phyloP scores from a whole-genome alignment of 2,888 invertebrate genomes.

The Plemyria rubiginata region DNA sequence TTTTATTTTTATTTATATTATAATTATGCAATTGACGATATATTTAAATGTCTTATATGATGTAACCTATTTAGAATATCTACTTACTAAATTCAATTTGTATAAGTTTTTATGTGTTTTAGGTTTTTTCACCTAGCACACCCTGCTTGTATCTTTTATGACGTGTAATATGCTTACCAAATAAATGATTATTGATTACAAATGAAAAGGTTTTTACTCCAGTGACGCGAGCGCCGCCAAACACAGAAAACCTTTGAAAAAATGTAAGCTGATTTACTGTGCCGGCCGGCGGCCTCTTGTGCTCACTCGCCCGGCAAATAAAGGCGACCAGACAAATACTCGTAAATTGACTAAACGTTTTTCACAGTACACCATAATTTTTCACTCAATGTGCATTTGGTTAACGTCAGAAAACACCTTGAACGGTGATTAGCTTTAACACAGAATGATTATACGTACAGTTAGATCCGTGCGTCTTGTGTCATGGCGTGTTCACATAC shows the following conservation, averaged over 20 bases:
- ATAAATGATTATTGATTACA: no score
- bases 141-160: no score
- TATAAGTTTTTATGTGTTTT: no score
- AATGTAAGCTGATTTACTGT: constrained; percentile 83
- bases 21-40: no score
- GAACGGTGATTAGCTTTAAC: constrained; percentile 40
- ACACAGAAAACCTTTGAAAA: constrained; percentile 81
- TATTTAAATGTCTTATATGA: no score
- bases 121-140: no score
- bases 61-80: no score
- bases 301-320: constrained; percentile 79
- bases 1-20: no score
- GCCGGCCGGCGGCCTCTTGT: constrained; percentile 70
- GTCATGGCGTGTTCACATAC: constrained; percentile 28
- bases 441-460: constrained; percentile 34
- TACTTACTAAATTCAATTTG: no score
- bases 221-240: constrained; percentile 76
- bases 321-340: constrained; percentile 83
- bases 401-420: constrained; percentile 45
- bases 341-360: constrained; percentile 82
- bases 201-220: constrained; percentile 72
- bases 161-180: no score
- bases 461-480: constrained; percentile 25
- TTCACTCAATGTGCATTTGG: constrained; percentile 58
- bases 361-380: constrained; percentile 76